These are phyloP conservation scores for Rhyacichthys aspro DNA, from an alignment of 2,797 vertebrate species.

Conservation along the genomic window DNA sequence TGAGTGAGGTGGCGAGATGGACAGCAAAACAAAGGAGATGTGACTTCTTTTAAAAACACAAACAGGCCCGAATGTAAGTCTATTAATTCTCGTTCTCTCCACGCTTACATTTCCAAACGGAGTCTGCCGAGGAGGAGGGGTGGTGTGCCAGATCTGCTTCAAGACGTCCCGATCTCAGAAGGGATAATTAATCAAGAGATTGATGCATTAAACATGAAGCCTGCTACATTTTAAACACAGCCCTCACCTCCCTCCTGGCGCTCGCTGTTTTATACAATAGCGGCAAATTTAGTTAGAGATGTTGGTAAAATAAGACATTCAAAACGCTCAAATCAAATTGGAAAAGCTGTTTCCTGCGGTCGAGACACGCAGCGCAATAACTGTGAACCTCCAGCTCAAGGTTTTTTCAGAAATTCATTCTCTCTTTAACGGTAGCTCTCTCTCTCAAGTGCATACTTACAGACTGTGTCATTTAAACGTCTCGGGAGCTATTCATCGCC, in stretches of 20 bases:
- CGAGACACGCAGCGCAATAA: slow-evolving; percentile 20
- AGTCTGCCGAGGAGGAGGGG: slow-evolving; percentile 8
- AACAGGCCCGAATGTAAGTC: slow-evolving; percentile 26
- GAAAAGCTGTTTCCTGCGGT: slow-evolving; percentile 37
- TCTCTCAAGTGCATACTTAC: not conserved
- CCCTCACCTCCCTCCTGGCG: slow-evolving; percentile 49
- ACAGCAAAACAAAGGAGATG: slow-evolving; percentile 46
- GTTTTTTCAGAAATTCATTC: slow-evolving; percentile 19
- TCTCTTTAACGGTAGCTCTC: slow-evolving; percentile 4
- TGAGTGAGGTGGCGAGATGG: slow-evolving; percentile 18
- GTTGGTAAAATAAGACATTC: slow-evolving; percentile 61
- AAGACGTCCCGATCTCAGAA: slow-evolving; percentile 56
- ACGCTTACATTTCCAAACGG: slow-evolving; percentile 18
- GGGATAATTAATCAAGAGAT: slow-evolving; percentile 73
- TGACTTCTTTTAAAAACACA: slow-evolving; percentile 40
- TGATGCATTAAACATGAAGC: slow-evolving; percentile 71
- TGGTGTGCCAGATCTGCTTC: slow-evolving; percentile 55
- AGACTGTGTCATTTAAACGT: slow-evolving; percentile 7
- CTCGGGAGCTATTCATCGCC: slow-evolving; percentile 3
- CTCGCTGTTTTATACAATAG: slow-evolving; percentile 55
- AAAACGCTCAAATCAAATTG: slow-evolving; percentile 35
- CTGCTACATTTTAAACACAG: slow-evolving; percentile 51
- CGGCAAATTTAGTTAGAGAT: slow-evolving; percentile 50
- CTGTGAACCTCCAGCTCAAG: slow-evolving; percentile 29
- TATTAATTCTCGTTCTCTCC: slow-evolving; percentile 50